Evolutionary conservation across 2,113 vertebrate species (phyloP), one percentile per base, ranked within the genome.

Genomic region (Peromyscus polionotus): DNA sequence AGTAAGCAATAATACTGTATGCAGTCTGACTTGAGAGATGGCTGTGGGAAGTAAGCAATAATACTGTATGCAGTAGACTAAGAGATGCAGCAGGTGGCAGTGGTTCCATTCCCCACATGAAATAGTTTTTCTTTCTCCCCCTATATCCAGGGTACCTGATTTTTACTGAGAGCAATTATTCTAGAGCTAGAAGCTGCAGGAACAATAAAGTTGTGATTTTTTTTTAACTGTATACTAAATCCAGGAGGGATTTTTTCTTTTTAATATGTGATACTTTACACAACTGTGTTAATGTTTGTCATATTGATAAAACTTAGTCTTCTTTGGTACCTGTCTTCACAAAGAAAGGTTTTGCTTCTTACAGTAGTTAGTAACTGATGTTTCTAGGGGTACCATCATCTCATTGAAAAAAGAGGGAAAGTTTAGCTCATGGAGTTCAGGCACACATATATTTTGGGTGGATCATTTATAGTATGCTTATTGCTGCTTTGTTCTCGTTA

Each of bases 401-500:
- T 63, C 96, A 20, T 95, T 97, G 94, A 97, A 97, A 98, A 97
- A 77, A 94, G 85, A 89, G n/a, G 92, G 92, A 73, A 97, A 98
- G 67, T 97, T 65, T 95, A 97, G 87, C n/a, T 95, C 96, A 77
- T 93, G 90, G 95, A 96, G 68, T 85, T 0, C 96, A 96, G 31
- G 93, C 98, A 96, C 93, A 94, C 68, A 68, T 95, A 93, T 70
- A 5, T 91, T 68, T 81, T 97, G 98, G 97, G 98, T 84, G 97
- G 98, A 97, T 98, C 95, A 97, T 97, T 96, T 97, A 92, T 65
- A 95, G 93, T 95, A 51, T 94, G 93, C 65, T 95, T 54, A 96
- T 98, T 98, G 98, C 97, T 98, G 92, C 98, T 95, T 97, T 57
- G 98, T 98, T 97, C 65, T 81, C 97, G 91, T 98, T 98, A 98